Evolutionary conservation across 2,113 vertebrate genomes (phyloP).

Genomic region (Salvelinus namaycush): DNA sequence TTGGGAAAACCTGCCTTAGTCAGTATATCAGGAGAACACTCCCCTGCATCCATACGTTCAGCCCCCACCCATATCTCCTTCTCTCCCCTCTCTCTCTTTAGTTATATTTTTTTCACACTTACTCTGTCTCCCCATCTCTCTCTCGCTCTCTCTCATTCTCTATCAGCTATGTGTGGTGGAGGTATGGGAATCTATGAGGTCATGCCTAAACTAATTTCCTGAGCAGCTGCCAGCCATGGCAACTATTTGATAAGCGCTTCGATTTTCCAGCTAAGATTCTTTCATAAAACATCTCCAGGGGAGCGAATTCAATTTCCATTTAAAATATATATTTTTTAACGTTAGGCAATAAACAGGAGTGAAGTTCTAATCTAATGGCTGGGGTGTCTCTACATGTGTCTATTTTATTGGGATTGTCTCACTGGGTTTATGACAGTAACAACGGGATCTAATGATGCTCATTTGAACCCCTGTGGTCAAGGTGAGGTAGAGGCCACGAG

Average conservation of each 20-base stretch:
- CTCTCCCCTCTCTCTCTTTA: too few relatives aligned
- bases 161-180: background rate
- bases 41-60: too few relatives aligned
- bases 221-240: slow-evolving; percentile 8
- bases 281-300: slow-evolving; percentile 43
- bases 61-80: too few relatives aligned
- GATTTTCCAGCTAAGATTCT: slow-evolving; percentile 24
- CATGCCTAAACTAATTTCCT: slow-evolving; percentile 27
- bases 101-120: too few relatives aligned
- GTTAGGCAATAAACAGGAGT: slow-evolving; percentile 22
- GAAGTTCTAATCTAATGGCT: slow-evolving; percentile 22
- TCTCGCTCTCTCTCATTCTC: background rate
- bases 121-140: background rate
- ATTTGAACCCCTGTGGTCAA: slow-evolving; percentile 11
- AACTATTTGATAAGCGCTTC: slow-evolving; percentile 17
- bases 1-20: too few relatives aligned
- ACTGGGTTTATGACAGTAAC: slow-evolving; percentile 28
- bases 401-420: slow-evolving; percentile 38
- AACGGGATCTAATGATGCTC: slow-evolving; percentile 31
- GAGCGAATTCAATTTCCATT: slow-evolving; percentile 53
- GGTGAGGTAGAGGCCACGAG: slow-evolving; percentile 11
- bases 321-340: slow-evolving; percentile 34
- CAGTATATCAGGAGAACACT: too few relatives aligned
- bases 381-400: slow-evolving; percentile 23
- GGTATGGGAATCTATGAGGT: slow-evolving; percentile 9